Percentiles rank a stretch among this genome's conserved stretches.
Evolutionary conservation across 1,140 invertebrate genomes (phyloP).

Genomic region (Carposina sasakii): DNA sequence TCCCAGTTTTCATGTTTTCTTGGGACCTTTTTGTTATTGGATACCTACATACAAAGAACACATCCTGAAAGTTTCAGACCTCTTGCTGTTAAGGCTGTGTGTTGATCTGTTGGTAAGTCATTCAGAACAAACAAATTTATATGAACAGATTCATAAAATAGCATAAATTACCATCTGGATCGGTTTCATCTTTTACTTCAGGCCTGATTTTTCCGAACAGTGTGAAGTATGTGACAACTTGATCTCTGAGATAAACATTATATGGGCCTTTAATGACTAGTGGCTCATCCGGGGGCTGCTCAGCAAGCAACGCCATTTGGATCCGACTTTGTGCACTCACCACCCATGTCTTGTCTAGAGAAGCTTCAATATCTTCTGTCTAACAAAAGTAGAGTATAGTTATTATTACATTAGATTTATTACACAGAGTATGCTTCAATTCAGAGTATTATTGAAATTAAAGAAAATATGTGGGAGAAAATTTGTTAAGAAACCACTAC

Average conservation of each 20-base stretch:
- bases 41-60: too few species aligned
- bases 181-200: constrained; percentile 56
- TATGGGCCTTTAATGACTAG: constrained; percentile 93
- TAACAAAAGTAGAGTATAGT: constrained; percentile 42
- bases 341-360: constrained; percentile 94
- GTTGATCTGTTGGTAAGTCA: too few species aligned
- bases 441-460: too few species aligned
- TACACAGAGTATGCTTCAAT: too few species aligned
- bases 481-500: too few species aligned
- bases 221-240: constrained; percentile 88
- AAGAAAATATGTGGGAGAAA: too few species aligned
- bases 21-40: too few species aligned
- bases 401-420: too few species aligned
- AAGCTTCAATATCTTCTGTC: constrained; percentile 80
- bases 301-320: constrained; percentile 83
- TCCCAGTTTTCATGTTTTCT: too few species aligned
- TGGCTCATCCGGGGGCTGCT: constrained; percentile 79
- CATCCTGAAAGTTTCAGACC: too few species aligned
- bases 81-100: too few species aligned
- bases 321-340: constrained; percentile 88
- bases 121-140: too few species aligned
- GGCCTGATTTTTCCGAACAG: constrained; percentile 76
- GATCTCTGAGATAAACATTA: constrained; percentile 84
- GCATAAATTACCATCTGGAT: constrained; percentile 84
- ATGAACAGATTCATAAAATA: constrained; percentile 18